Base-by-base conservation (phyloP, 2,888 invertebrate species). In the Agrilus biguttatus region DNA sequence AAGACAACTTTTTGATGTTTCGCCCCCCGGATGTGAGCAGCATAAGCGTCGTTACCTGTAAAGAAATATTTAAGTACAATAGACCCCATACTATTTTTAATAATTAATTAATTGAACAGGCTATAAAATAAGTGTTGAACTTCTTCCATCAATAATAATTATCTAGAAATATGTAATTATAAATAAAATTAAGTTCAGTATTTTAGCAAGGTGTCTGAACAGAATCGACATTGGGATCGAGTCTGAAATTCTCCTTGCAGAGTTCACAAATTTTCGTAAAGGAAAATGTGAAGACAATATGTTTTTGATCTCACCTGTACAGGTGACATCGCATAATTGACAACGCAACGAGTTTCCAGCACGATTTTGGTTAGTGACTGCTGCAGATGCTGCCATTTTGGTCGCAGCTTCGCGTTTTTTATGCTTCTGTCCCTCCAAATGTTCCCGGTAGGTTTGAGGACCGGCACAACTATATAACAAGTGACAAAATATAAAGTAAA, bases 1-100 rank as follows among this genome's bases (percentile, higher is more conserved):
- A 95, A 89, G 39, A 96, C 85, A 44, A 93, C 92, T 74, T 96
- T 96, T 67, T 93, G 92, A 73, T 98, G 98, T 68, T 97, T 97
- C 52, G 92, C 86, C 47, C 98, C 98, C 46, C 95, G 78, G 54
- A 98, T 90, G 69, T 98, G 97, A 37, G 95, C 93, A 35, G 93
- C 92, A 70, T 97, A 98, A 0, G 97, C 96, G 72, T 98, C 98
- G 43, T 89, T 87, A 43, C 97, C 96, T 28, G 91, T 6, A 47
- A 42, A 44, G 35, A 36, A 45, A 44, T 5, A 28, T 23, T 17
- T 1, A 17, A 2, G 14, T 33, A 28, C 19, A 37, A 21, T 21
- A 21, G 5, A 5, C 5, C 21, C 21, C 7, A 3, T 7, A 21
- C 21, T 6, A 21, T 21, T 21, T 21, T n/a, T n/a, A n/a, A n/a